Base-by-base conservation (phyloP, 2,888 invertebrate species). In the Hypomecis atomaria region DNA sequence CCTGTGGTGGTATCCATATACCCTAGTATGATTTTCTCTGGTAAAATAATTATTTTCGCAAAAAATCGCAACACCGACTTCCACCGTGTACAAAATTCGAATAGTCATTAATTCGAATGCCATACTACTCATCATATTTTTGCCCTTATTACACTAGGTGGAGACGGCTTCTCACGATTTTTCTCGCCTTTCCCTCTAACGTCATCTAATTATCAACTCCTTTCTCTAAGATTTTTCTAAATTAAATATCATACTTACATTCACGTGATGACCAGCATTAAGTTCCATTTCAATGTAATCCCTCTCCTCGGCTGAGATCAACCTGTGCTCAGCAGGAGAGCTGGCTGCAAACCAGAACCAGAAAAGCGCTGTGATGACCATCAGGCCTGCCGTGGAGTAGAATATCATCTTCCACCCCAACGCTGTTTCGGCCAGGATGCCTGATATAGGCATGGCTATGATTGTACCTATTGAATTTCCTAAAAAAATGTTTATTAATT, bases 351-450 rank as follows among this genome's bases (percentile, higher is more conserved):
- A 88, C 56, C 88, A 85, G 66, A 91, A 87, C 93, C 95, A 96
- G 0, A 93, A 52, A 0, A 89, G 72, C 0, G 94, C 86, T 81
- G 94, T 94, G 0, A 92, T 0, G n/a, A 95, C 83, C 60, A 94
- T 92, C 0, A 94, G 74, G 0, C 81, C 88, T 0, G 95, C 94
- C 45, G 95, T 93, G 0, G 92, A 78, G 76, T 96, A 96, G 80
- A 96, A 96, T 33, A 95, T 94, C 62, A 94, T 92, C 42, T 95
- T 95, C 96, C 96, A 96, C 0, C 96, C 96, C 48, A 92, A 75
- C 0, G 69, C 76, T 0, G 90, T 89, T 1, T 87, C 94, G 0
- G 95, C 94, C 5, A 97, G 84, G 0, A 92, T 55, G 0, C 96
- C 96, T 1, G 95, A 95, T 47, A 95, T 81, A 0, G 95, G 94